Evolutionary conservation across 2,113 vertebrate genomes (phyloP).

Genomic region (Nothocercus julius): DNA sequence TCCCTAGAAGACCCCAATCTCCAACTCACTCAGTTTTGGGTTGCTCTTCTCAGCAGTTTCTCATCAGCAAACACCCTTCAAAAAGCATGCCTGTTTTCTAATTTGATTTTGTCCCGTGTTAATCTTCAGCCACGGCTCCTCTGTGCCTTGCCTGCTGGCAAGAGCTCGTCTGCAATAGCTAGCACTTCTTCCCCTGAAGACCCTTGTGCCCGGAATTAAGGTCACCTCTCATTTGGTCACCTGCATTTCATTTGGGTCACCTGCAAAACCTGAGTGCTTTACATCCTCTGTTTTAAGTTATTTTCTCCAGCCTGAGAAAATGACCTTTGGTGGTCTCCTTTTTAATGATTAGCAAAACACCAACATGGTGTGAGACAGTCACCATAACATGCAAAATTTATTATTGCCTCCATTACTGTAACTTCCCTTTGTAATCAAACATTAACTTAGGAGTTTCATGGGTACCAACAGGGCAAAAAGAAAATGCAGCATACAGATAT

Average conservation of each 20-base stretch:
- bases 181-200: background rate
- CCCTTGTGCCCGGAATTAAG: rapidly evolving
- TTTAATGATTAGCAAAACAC: background rate
- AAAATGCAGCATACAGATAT: background rate
- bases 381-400: background rate
- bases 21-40: background rate
- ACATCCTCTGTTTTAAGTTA: background rate
- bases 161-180: background rate
- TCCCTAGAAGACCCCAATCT: background rate
- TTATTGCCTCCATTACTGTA: background rate
- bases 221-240: background rate
- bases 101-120: background rate
- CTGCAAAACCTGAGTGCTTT: background rate
- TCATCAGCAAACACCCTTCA: background rate
- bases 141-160: background rate
- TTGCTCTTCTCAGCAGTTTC: background rate
- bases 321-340: background rate
- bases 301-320: background rate
- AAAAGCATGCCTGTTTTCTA: background rate
- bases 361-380: background rate
- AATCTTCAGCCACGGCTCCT: background rate
- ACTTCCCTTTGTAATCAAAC: background rate
- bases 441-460: background rate
- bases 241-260: background rate
- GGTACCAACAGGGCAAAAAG: background rate